Conservation (phyloP, 1,140 invertebrate species). For the Lutraria rhynchaena region DNA sequence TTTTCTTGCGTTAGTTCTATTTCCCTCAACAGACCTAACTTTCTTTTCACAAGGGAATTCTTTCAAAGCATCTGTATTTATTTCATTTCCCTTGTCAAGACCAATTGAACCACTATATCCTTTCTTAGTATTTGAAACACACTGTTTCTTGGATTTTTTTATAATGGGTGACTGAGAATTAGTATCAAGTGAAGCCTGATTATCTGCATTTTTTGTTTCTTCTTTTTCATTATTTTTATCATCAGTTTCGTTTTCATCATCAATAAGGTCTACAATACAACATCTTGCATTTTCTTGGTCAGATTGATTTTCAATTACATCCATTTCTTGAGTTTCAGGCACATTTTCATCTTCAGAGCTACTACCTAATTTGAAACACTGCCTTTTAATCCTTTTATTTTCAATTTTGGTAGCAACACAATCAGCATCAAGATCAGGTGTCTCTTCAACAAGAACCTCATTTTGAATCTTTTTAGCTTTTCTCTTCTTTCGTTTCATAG, state of each 20-base stretch:
- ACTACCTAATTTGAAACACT: slow-evolving; percentile 37
- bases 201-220: neutral
- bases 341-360: slow-evolving; percentile 28
- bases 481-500: slow-evolving; percentile 6
- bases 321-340: slow-evolving; percentile 34
- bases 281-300: neutral
- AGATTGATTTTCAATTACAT: neutral
- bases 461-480: neutral
- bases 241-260: neutral
- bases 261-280: neutral
- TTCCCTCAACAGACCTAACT: neutral
- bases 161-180: slow-evolving; percentile 40
- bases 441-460: slow-evolving; percentile 28
- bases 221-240: neutral
- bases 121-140: neutral
- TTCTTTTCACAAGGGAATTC: slow-evolving; percentile 3
- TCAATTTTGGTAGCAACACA: neutral
- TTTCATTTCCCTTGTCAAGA: neutral
- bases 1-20: neutral
- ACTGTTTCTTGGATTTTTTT: slow-evolving; percentile 1
- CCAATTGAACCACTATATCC: neutral
- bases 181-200: neutral
- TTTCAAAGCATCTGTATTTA: slow-evolving; percentile 10
- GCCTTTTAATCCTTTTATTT: slow-evolving; percentile 9
- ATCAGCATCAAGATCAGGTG: slow-evolving; percentile 37